Evolutionary conservation across 2,113 vertebrate species (phyloP), one percentile per base, ranked within the genome.

Genomic region (Ochotona princeps): DNA sequence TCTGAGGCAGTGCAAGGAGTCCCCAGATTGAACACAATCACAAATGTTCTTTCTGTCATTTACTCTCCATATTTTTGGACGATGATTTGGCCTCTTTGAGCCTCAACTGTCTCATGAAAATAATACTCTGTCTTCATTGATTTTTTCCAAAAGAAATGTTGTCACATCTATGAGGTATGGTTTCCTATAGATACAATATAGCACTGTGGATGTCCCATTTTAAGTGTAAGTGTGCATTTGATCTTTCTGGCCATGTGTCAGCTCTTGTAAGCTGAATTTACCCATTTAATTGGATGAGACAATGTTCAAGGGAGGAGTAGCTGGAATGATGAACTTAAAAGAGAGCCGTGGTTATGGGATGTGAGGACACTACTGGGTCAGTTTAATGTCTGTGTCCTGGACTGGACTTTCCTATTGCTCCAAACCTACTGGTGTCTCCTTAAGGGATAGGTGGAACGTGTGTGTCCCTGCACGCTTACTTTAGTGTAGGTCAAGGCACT

Each of bases 371-470:
- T 82, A 18, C 13, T 7, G n/a, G 72, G 18, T 44, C 9, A 49
- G 63, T 17, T 13, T 2, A 7, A 8, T 32, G 25, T 35, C 30
- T 69, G 28, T 47, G n/a, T 83, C 11, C 35, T 66, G 38, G 38
- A 44, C 38, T 72, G 61, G 47, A 32, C 20, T 75, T 49, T n/a
- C 21, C 67, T 87, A 0, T 63, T 73, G 11, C 14, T 75, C 8
- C 15, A 69, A 2, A 8, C 23, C 65, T 35, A 12, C 15, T 79
- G 15, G 5, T 1, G 13, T 60, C 2, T 85, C 44, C n/a, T 32
- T 0, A 51, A 4, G 13, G 4, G 11, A n/a, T 5, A 7, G 0
- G 0, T 35, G 25, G 28, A 67, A 51, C 63, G 54, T 26, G 38
- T 44, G 38, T 44, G 38, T 44, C 6, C 38, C 38, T 44, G 38